These are phyloP conservation scores for Mycalesis mineus DNA, from an alignment of 2,888 invertebrate species.

Conservation along the genomic window DNA sequence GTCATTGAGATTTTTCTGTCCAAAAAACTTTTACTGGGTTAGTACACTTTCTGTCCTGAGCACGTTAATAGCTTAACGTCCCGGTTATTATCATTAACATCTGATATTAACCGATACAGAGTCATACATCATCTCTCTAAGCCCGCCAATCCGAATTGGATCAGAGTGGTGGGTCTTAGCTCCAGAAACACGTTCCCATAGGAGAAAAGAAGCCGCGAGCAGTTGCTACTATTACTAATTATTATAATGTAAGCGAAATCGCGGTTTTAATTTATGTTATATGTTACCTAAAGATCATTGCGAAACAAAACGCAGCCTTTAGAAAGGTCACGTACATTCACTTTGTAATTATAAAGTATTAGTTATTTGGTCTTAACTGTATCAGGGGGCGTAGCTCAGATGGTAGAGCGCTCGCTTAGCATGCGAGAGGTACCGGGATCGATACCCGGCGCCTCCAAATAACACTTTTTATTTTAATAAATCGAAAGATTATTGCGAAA, in stretches of 20 bases:
- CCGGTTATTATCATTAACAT: neutral
- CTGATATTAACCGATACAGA: neutral
- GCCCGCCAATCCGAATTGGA: neutral
- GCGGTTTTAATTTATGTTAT: too few relatives aligned
- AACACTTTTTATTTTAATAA: neutral
- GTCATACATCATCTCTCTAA: neutral
- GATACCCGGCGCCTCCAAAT: constrained; percentile 25
- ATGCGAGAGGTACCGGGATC: constrained; percentile 61
- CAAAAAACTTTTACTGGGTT: too few relatives aligned
- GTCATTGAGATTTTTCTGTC: too few relatives aligned
- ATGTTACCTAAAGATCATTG: neutral
- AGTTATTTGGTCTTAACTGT: neutral
- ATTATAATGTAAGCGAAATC: too few relatives aligned
- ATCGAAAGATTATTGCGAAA: too few relatives aligned
- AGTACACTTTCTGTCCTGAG: too few relatives aligned
- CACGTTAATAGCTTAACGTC: too few relatives aligned
- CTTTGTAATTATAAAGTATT: neutral
- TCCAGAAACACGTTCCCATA: too few relatives aligned
- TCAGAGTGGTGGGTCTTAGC: too few relatives aligned
- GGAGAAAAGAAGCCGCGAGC: too few relatives aligned
- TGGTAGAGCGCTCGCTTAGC: constrained; percentile 79
- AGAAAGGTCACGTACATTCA: neutral
- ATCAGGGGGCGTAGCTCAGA: constrained; percentile 74
- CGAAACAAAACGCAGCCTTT: neutral
- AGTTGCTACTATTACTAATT: too few relatives aligned